Base-by-base conservation (phyloP, 2,113 vertebrate genomes). In the Lethenteron camtschaticum region DNA sequence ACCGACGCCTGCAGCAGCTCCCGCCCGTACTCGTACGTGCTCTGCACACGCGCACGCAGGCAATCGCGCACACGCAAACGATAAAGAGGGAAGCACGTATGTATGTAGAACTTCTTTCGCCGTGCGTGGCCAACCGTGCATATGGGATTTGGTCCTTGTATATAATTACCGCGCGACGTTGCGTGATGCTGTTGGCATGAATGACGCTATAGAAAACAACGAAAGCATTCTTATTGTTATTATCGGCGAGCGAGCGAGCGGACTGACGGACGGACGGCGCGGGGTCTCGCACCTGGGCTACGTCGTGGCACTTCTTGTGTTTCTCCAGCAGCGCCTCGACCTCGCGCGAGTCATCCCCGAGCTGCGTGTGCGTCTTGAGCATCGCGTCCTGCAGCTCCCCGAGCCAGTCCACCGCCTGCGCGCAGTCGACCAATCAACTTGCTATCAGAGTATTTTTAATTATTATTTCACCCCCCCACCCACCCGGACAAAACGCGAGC, bases 291-390 rank as follows among this genome's bases (percentile, higher is more conserved):
- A 90, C 94, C 92, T 99, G 92, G 75, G 92, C 94, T 12, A 99
- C 94, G 73, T 99, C 94, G 78, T 96, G 87, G 80, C 96, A 99
- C 78, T 97, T 99, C 77, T 85, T 82, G 78, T 99, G 92, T 76
- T 99, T 99, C 83, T 99, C 94, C 81, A 96, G 73, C 75, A 99
- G 81, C 75, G 85, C 84, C 82, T 85, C 88, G 11, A 89, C 87
- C 82, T 99, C 92, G 79, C 89, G 90, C 72, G 83, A 75, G 71
- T 96, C 90, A 20, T 96, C 90, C 2, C 94, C 94, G 73, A 97
- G 57, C 71, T 88, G 80, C 72, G 88, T 82, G 12, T 99, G 94
- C 16, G 92, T 96, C 81, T 96, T 96, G 71, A 99, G 77, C 60
- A 97, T 79, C 55, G 94, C 94, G 71, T 99, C 94, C 76, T 96